phyloP scores from a whole-genome alignment of 2,888 invertebrate species.

The Drepanosiphum platanoidis region DNA sequence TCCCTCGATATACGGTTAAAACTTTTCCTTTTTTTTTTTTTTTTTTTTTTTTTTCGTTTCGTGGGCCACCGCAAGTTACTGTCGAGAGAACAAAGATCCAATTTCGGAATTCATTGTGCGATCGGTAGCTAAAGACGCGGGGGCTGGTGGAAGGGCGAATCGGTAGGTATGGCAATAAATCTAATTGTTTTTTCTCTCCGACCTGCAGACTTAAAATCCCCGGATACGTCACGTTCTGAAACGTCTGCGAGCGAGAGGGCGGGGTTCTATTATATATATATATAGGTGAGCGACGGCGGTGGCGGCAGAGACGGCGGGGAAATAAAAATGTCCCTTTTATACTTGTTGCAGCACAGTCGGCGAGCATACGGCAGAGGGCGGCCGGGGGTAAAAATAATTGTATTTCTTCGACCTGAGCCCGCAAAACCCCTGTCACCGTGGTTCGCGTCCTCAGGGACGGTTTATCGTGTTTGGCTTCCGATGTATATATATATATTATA shows the following conservation, averaged over 20 bases:
- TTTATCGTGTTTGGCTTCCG: conserved; percentile 57
- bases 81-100: conserved; percentile 51
- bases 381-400: conserved; percentile 52
- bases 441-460: conserved; percentile 52
- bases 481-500: conserved; percentile 18
- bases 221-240: conserved; percentile 54
- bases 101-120: conserved; percentile 55
- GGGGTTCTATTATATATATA: too few species aligned
- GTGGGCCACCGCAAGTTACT: conserved; percentile 9
- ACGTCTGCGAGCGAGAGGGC: conserved; percentile 3
- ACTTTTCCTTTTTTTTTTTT: conserved; percentile 27
- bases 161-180: conserved; percentile 59
- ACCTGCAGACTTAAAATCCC: conserved; percentile 49
- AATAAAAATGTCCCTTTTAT: conserved; percentile 58
- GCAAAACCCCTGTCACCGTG: conserved; percentile 55
- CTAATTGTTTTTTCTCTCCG: conserved; percentile 58
- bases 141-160: conserved; percentile 37
- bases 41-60: too few species aligned
- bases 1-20: conserved; percentile 35
- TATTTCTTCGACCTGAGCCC: conserved; percentile 58
- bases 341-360: conserved; percentile 57
- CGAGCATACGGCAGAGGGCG: neutral
- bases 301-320: conserved; percentile 35
- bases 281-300: conserved; percentile 47
- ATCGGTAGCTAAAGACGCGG: conserved; percentile 34